phyloP scores from a whole-genome alignment of 1,140 invertebrate species.

The Lycorma delicatula region DNA sequence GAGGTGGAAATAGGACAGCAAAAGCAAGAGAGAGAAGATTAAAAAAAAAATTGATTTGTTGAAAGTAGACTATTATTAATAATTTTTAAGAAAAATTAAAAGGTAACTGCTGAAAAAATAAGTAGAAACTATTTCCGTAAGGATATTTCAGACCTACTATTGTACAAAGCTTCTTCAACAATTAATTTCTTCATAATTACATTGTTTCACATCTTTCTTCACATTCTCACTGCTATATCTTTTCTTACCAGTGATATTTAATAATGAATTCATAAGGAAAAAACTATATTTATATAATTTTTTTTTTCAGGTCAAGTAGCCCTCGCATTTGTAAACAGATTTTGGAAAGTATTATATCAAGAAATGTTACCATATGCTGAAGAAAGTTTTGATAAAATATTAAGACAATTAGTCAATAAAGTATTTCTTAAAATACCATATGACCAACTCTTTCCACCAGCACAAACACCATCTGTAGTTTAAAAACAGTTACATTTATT shows the following conservation, averaged over 20 bases:
- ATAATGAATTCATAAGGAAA: not conserved
- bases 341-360: constrained; percentile 30
- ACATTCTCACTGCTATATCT: not conserved
- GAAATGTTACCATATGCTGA: constrained; percentile 29
- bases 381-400: constrained; percentile 29
- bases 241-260: not conserved
- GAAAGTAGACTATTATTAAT: no score
- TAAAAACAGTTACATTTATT: no score
- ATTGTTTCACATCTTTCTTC: not conserved
- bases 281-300: not conserved
- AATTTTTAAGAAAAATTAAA: no score
- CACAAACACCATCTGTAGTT: no score
- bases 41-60: no score
- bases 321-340: constrained; percentile 29
- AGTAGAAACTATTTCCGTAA: no score
- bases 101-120: no score
- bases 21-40: no score
- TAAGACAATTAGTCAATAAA: constrained; percentile 28
- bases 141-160: no score
- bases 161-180: no score
- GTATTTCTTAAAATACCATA: constrained; percentile 32
- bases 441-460: constrained; percentile 23
- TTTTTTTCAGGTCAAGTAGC: constrained; percentile 27
- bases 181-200: no score
- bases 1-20: no score